Evolutionary conservation across 1,140 invertebrate genomes (phyloP), one percentile per base, ranked within the genome.

Genomic region (Lineus longissimus): DNA sequence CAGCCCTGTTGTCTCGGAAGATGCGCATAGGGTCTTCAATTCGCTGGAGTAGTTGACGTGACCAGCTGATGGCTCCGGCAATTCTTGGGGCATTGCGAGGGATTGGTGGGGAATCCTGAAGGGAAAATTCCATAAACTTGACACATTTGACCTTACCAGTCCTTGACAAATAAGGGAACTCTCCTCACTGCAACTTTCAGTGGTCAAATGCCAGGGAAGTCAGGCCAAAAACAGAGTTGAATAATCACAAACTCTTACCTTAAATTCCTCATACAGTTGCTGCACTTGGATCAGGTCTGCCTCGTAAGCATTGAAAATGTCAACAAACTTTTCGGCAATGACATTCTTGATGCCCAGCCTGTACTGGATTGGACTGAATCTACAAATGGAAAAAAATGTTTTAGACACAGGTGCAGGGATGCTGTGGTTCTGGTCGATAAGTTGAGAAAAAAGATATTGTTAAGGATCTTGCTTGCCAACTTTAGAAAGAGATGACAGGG

Each of bases 1-100:
- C 73, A 17, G 75, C 75, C 63, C 72, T 71, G 62, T 74, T 78
- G 58, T 78, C 75, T 9, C 70, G 58, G 65, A 80, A 80, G 4
- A 75, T 61, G 62, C 78, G 76, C 78, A 80, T 81, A 11, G 78
- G 77, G 55, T 80, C 76, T 62, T 81, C 77, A 13, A 81, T 80
- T 27, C 72, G 64, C 47, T 76, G 76, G 1, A 80, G 68, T 11
- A 80, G 67, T 57, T 78, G 76, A 25, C 78, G 59, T 6, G 76
- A 78, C 80, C 80, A 81, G 59, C 76, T 71, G 36, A 81, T 79
- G 43, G 78, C 78, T 22, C 80, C 80, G 30, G 77, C 78, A 15
- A 79, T 73, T 45, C 75, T 76, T n/a, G 78, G 78, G 25, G 77
- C 76, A 70, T 80, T 80, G 45, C 78, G 67, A 2, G 78, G 68